Evolutionary conservation across 92 coral and sea anemone species (phyloP).

Genomic region (Bergia sp.): DNA sequence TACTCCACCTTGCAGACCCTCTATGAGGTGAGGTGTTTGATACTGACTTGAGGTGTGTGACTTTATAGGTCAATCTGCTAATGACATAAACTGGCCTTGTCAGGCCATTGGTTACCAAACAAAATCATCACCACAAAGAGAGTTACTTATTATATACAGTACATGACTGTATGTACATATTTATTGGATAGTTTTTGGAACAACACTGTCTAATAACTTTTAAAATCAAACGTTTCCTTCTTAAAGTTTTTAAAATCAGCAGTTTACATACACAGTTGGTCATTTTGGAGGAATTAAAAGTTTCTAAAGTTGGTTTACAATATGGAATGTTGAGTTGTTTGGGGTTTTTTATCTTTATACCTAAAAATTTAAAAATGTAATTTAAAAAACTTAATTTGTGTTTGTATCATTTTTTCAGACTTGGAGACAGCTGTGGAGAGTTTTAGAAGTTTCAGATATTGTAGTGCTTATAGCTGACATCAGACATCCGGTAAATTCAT

Average conservation of each 20-base stretch:
- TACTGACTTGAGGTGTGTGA: background rate
- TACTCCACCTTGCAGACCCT: background rate
- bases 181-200: no score
- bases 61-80: background rate
- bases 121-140: background rate
- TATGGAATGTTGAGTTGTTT: background rate
- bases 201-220: no score
- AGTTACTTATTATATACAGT: no score
- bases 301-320: no score
- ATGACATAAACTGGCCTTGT: no score
- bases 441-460: slow-evolving; percentile 89
- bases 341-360: background rate
- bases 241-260: background rate
- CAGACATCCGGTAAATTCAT: slow-evolving; percentile 84
- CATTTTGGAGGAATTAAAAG: no score
- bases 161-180: no score
- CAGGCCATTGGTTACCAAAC: background rate
- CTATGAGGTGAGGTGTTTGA: background rate
- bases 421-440: slow-evolving; percentile 99
- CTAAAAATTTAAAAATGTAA: no score
- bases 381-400: no score
- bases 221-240: background rate
- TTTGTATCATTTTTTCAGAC: slow-evolving; percentile 59
- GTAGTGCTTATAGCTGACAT: slow-evolving; percentile 86
- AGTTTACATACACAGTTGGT: background rate